Percentiles rank a stretch among this genome's conserved stretches.
Conservation (phyloP, 2,797 vertebrate species). For the Cichlasoma orientale region DNA sequence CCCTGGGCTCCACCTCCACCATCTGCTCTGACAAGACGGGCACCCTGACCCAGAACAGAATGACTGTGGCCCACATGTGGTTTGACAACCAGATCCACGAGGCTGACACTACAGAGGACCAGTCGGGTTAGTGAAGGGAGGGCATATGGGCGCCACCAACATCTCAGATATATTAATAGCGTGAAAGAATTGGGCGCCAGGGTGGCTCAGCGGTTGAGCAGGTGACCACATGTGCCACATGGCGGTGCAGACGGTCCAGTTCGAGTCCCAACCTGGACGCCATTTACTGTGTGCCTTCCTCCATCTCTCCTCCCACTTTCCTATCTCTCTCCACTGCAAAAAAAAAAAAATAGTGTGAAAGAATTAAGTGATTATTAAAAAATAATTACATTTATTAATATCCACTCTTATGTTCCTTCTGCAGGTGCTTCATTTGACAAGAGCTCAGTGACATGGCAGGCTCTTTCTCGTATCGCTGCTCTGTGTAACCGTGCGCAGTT, state of each 20-base stretch:
- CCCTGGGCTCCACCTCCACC: constrained; percentile 92
- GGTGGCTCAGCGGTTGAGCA: too few species aligned
- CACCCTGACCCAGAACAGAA: constrained; percentile 93
- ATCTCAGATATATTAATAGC: background rate
- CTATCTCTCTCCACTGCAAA: too few species aligned
- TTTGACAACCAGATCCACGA: constrained; percentile 97
- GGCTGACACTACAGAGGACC: constrained; percentile 93
- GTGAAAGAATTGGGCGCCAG: background rate
- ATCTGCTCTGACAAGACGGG: constrained; percentile 95
- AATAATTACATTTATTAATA: background rate
- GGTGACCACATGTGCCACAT: too few species aligned
- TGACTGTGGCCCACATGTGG: constrained; percentile 97
- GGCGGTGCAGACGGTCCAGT: too few species aligned
- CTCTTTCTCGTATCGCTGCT: constrained; percentile 84
- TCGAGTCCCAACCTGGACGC: too few species aligned
- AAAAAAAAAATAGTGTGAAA: background rate
- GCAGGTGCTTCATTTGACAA: constrained; percentile 92
- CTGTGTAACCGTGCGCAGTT: constrained; percentile 93
- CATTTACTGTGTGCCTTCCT: too few species aligned
- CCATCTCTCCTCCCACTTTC: too few species aligned
- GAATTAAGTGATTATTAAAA: background rate
- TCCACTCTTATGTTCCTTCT: background rate
- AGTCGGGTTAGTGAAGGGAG: constrained; percentile 82
- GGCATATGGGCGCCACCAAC: background rate
- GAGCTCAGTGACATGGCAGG: constrained; percentile 88